Conservation (phyloP, 2,113 vertebrate genomes). For the Micronisus gabar region DNA sequence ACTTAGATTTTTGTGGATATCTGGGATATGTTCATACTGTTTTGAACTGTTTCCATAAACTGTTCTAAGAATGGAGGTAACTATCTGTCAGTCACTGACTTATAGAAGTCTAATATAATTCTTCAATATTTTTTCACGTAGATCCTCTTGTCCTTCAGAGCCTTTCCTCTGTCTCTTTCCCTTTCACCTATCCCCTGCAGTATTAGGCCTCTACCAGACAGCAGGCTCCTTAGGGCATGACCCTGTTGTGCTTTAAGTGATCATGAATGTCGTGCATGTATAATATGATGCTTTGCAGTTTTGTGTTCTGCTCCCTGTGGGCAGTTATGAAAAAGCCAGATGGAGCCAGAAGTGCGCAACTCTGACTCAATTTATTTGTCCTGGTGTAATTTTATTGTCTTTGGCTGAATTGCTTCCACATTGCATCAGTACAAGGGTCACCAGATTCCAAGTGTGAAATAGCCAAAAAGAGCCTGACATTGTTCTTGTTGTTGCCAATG, state of each 20-base stretch:
- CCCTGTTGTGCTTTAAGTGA: neutral
- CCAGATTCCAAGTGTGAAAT: neutral
- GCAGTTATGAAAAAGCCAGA: neutral
- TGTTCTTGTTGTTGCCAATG: neutral
- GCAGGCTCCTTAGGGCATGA: neutral
- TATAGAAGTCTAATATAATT: neutral
- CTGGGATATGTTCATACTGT: neutral
- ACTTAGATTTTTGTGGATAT: neutral
- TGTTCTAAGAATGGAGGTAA: neutral
- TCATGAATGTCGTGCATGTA: rapidly evolving
- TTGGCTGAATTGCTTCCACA: neutral
- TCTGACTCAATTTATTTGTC: neutral
- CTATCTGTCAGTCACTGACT: neutral
- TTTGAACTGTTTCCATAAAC: neutral
- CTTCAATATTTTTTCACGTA: neutral
- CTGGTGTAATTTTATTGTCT: neutral
- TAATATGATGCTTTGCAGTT: neutral
- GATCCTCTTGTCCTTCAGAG: neutral
- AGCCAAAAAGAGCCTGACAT: neutral
- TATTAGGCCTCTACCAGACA: neutral
- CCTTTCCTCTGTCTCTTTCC: neutral
- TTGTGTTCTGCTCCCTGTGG: neutral
- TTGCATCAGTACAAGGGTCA: neutral
- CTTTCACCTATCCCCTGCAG: neutral
- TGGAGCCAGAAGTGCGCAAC: neutral